Percentiles rank a stretch among this genome's conserved stretches.
These are phyloP conservation scores for Hystrix cristata DNA, from an alignment of 2,113 vertebrate genomes.

Conservation along the genomic window DNA sequence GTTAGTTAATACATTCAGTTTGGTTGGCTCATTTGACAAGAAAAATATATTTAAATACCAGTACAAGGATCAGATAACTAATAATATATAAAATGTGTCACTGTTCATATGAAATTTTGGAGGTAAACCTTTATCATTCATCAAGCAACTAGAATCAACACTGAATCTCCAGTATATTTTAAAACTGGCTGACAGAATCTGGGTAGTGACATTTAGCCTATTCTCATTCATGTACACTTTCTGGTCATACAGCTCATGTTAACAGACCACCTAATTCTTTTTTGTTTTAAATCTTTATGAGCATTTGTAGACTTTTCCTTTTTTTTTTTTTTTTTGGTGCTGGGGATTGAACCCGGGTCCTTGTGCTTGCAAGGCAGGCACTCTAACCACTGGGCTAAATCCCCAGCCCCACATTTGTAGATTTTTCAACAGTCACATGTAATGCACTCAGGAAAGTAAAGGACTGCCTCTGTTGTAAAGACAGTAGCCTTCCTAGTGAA, in stretches of 20 bases:
- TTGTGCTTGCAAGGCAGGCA: too few relatives aligned
- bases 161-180: neutral
- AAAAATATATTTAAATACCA: neutral
- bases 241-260: neutral
- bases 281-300: neutral
- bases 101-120: neutral
- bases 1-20: neutral
- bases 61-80: neutral
- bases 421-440: neutral
- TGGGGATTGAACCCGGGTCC: too few relatives aligned
- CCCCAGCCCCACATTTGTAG: neutral
- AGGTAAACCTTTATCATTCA: neutral
- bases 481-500: neutral
- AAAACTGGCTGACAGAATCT: neutral
- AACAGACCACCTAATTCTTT: neutral
- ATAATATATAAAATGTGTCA: neutral
- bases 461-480: neutral
- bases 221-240: neutral
- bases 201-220: neutral
- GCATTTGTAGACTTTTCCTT: neutral
- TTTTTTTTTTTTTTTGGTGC: too few relatives aligned
- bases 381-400: too few relatives aligned
- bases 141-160: neutral
- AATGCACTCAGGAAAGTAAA: neutral
- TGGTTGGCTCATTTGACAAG: neutral